Evolutionary conservation across 2,113 vertebrate species (phyloP), one percentile per base, ranked within the genome.

Genomic region (Genyomyrus donnyi): DNA sequence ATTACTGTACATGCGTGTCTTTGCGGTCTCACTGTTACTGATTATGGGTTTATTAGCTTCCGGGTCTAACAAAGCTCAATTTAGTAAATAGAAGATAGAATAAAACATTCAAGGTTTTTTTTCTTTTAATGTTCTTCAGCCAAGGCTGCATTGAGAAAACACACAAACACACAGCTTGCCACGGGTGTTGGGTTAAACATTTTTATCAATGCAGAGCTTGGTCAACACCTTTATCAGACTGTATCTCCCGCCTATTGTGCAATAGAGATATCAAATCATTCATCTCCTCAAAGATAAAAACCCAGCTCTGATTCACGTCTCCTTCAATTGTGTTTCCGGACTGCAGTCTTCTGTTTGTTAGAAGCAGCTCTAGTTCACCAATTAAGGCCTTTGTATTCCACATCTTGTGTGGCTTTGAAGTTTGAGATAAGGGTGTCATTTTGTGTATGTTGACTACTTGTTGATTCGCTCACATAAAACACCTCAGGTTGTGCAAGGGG

Each of bases 221-320:
- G 94, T 94, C 93, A 95, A 95, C 93, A 93, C 77, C 58, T 94
- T 94, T 94, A 95, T 95, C 94, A 83, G 80, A 42, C 15, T 80
- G 7, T 95, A 91, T 94, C 92, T 74, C 89, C 91, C 92, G 24
- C 92, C 56, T 62, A 94, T 95, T 95, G 90, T 94, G 91, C 91
- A 90, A 85, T 85, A 85, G 88, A 92, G 90, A 93, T 95, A 90
- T 89, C 91, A 93, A 92, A 95, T 93, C 91, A 89, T 94, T 93
- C 93, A 91, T 94, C 93, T 94, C 91, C 91, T 84, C 13, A 42
- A 11, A 93, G 95, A 95, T 91, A 92, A 94, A 91, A 90, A 13
- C 87, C 92, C 92, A 93, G 93, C 53, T 93, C 91, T 91, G 93
- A 93, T 93, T 90, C 90, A 27, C 90, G 21, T 5, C 90, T 89